Evolutionary conservation across 2,888 invertebrate genomes (phyloP), one percentile per base, ranked within the genome.

Genomic region (Drosophila prolongata): DNA sequence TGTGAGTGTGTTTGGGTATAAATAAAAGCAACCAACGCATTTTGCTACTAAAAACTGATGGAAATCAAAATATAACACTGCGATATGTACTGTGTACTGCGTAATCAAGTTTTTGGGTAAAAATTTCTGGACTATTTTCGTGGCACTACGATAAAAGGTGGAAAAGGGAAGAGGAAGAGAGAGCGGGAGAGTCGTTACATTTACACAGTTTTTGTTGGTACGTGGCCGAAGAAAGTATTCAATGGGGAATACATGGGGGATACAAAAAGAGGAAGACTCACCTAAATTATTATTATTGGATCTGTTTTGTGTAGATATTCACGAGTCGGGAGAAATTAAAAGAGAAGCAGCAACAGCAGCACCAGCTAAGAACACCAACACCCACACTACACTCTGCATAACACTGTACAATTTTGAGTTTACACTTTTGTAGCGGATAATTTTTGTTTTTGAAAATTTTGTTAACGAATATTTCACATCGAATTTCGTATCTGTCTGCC

Each of bases 11-110:
- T 60, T 80, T 77, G 77, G 69, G 82, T 84, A 85, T 83, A 85
- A 83, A 82, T 83, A 83, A 83, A 84, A 85, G 83, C 83, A 83
- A 83, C 85, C 83, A 80, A 83, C 83, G 83, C 83, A 83, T 82
- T 85, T 85, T 83, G 82, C 74, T 74, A 73, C 65, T 67, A 30
- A 60, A 59, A 65, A 44, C 67, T 73, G 77, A 71, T 64, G 75
- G 77, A 64, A 82, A 82, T 77, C 66, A 68, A 55, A 54, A 75
- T 34, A 16, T 34, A 49, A 19, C 11, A 65, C 56, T 64, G 60
- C 14, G 52, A 56, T 50, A 56, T 50, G 65, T 70, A 68, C 60
- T 66, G 55, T 70, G 76, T 76, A 82, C 85, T 85, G 83, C 83
- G 85, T 85, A 83, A 83, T 83, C 83, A 83, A 78, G 78, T 83